These are phyloP conservation scores for Brachyrhaphis roseni DNA, from an alignment of 2,797 vertebrate species.

Conservation along the genomic window DNA sequence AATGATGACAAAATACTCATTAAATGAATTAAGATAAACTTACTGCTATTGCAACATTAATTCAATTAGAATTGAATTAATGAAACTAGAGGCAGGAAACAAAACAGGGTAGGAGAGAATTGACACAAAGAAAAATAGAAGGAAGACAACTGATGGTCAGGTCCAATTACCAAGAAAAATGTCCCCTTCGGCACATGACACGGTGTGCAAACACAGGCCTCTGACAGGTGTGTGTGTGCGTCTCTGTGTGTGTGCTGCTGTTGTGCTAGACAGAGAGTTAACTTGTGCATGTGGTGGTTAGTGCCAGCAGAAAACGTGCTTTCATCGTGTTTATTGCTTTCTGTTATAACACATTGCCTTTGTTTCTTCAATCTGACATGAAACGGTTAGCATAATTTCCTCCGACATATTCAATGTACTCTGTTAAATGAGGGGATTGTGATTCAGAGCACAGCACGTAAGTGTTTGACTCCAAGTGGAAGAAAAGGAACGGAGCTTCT, in stretches of 20 bases:
- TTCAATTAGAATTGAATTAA: slow-evolving; percentile 10
- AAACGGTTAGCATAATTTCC: slow-evolving; percentile 30
- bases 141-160: slow-evolving; percentile 58
- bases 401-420: slow-evolving; percentile 27
- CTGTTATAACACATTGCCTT: slow-evolving; percentile 38
- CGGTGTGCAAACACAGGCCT: slow-evolving; percentile 45
- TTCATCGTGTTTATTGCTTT: slow-evolving; percentile 30
- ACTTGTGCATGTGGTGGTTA: neutral
- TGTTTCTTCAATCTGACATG: slow-evolving; percentile 47
- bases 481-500: neutral
- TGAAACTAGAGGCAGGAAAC: slow-evolving; percentile 1
- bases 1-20: slow-evolving; percentile 1
- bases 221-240: slow-evolving; percentile 19
- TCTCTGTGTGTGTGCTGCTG: slow-evolving; percentile 11
- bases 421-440: slow-evolving; percentile 22
- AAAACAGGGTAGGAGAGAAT: slow-evolving; percentile 4
- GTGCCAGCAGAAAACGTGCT: slow-evolving; percentile 16
- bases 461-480: slow-evolving; percentile 31
- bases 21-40: neutral
- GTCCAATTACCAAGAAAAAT: slow-evolving; percentile 66
- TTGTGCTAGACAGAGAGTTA: slow-evolving; percentile 2
- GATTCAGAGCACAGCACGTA: slow-evolving; percentile 36
- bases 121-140: slow-evolving; percentile 18
- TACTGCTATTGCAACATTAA: neutral
- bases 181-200: slow-evolving; percentile 51